Conservation (phyloP, 2,113 vertebrate genomes). For the Orcinus orca region DNA sequence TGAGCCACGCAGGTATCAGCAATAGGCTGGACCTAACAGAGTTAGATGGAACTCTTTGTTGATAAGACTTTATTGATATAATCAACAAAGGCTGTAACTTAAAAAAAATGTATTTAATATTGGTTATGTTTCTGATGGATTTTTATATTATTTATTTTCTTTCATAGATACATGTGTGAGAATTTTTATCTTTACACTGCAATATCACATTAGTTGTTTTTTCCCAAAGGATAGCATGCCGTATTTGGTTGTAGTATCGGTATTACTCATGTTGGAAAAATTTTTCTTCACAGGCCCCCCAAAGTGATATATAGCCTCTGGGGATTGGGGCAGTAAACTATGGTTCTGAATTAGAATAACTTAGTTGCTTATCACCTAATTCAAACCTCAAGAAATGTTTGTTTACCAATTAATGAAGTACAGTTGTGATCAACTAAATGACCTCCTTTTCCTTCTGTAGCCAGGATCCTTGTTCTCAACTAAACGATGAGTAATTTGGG, state of each 20-base stretch:
- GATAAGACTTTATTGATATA: background rate
- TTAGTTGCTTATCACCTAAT: background rate
- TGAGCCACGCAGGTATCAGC: background rate
- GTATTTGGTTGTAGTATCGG: background rate
- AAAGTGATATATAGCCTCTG: background rate
- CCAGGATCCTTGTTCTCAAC: background rate
- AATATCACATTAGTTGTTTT: background rate
- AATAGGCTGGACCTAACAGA: background rate
- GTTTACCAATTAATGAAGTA: background rate
- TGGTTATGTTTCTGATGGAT: background rate
- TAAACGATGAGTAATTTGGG: background rate
- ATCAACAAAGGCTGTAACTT: background rate
- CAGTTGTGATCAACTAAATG: background rate
- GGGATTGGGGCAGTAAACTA: background rate
- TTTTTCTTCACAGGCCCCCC: background rate
- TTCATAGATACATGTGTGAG: background rate
- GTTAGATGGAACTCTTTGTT: background rate
- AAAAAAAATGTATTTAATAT: background rate
- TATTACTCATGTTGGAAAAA: background rate
- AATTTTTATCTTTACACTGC: background rate
- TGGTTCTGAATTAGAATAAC: background rate
- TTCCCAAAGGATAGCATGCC: background rate
- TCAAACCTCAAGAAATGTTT: background rate
- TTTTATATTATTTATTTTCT: background rate
- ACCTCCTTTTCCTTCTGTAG: background rate